Evolutionary conservation across 2,113 vertebrate genomes (phyloP), one percentile per base, ranked within the genome.

Genomic region (Laticauda laticaudata): DNA sequence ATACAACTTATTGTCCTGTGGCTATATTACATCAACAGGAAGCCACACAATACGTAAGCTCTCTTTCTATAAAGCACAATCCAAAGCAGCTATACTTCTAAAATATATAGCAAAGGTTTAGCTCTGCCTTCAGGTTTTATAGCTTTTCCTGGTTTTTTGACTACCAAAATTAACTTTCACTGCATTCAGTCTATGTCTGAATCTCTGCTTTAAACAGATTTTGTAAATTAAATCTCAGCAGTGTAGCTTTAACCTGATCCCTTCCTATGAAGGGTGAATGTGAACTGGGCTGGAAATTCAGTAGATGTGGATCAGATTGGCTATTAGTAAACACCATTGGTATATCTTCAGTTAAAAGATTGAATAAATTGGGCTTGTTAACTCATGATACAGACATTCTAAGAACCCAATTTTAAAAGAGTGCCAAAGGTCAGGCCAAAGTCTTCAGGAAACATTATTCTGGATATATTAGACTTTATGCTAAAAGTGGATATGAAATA

Each of bases 211-310:
- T 96, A 96, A 96, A 93, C 90, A 94, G 93, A 94, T 94, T 94
- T 96, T 96, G 94, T 96, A 95, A 95, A 93, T 95, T 88, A 96
- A 95, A 95, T 89, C 93, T 96, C 95, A 94, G 95, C 91, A 86
- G 12, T 18, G 53, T 91, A 92, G 96, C 95, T 97, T 98, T 97
- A 95, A 34, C 0, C 87, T 96, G 96, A 97, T 97, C 96, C 95
- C 90, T 59, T 87, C 18, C 94, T 94, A 95, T 57, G 91, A 97
- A 95, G 91, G 93, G 51, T 95, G 95, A 95, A 93, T 91, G 91
- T 93, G 95, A 97, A 92, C 90, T 92, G 94, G 94, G 91, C 86
- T 94, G 92, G 93, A 95, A 89, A 93, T 94, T 89, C 95, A 95
- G 96, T 92, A 96, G 96, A 94, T 94, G 34, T 61, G 95, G 96